Evolutionary conservation across 2,797 vertebrate species (phyloP), one percentile per base, ranked within the genome.

Genomic region (Periparus ater): DNA sequence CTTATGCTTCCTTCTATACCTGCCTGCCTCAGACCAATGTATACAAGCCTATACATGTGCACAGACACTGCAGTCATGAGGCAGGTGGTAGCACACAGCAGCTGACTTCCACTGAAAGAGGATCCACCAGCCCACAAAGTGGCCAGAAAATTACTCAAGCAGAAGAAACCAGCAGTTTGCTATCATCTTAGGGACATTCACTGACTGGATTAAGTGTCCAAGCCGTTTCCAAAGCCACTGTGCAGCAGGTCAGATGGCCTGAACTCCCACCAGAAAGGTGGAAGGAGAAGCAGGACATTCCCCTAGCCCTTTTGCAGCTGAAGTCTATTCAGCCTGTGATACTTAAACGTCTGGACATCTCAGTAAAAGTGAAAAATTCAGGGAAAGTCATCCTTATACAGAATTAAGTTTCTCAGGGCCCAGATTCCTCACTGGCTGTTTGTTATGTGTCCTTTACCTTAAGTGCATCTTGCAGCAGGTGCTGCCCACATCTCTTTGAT

Each of bases 41-140:
- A 27, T 26, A 29, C 0, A 0, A 9, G 3, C 48, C 23, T 58
- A 4, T 23, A 13, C 1, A 3, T 42, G 17, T 10, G 21, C 30
- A 50, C 4, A n/a, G 50, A 50, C 26, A 30, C 15, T 13, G 15
- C 29, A 86, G 38, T 34, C 42, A 74, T 44, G 27, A 70, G 67
- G 32, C 10, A 36, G 23, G 18, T 71, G 36, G 36, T 60, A 26
- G 25, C 11, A 68, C 2, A 6, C 10, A 66, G 55, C 61, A 74
- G 34, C 26, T 88, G 32, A 15, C 22, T 93, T 79, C 45, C 66
- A 57, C 38, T 42, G 21, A 18, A 65, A 83, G 42, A 9, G 17
- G 42, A 75, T 51, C 51, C 30, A 62, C 22, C 11, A 38, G 27
- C 30, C 12, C 44, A 40, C 0, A 0, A 70, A 82, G 25, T 2